A percentile compares a stretch with the other conserved stretches of the same genome.
Evolutionary conservation across 2,888 invertebrate species (phyloP).

Genomic region (Anthophora plumipes): DNA sequence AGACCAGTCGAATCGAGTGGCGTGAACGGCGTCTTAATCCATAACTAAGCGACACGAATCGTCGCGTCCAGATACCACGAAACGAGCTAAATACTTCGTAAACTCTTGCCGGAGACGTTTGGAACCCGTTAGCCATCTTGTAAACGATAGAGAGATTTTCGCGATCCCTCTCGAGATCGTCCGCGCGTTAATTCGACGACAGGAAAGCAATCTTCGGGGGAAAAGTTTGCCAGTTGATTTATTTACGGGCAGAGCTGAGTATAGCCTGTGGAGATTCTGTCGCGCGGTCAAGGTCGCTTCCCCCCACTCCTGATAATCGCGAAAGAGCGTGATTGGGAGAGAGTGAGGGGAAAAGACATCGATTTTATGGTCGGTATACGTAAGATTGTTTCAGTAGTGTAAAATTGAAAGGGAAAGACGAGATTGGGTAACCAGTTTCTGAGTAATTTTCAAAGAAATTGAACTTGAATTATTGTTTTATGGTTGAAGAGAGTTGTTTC

Average conservation of each 20-base stretch:
- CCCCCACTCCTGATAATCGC: not conserved
- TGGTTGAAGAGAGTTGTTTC: no score
- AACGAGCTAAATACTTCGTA: slow-evolving; percentile 13
- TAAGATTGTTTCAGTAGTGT: no score
- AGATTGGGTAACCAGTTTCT: no score
- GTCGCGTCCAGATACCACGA: no score
- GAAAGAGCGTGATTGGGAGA: no score
- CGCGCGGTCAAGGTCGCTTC: not conserved
- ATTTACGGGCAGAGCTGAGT: not conserved
- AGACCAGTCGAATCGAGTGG: slow-evolving; percentile 9
- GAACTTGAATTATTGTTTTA: no score
- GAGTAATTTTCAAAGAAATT: no score
- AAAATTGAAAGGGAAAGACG: no score
- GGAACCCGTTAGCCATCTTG: slow-evolving; percentile 17
- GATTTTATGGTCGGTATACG: no score
- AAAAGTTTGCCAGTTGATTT: slow-evolving; percentile 21
- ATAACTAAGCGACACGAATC: slow-evolving; percentile 45
- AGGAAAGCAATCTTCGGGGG: slow-evolving; percentile 12
- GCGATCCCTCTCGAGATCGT: slow-evolving; percentile 15
- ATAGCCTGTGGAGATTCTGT: slow-evolving; percentile 4
- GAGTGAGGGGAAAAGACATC: no score
- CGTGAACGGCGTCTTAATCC: slow-evolving; percentile 63
- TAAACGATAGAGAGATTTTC: slow-evolving; percentile 20
- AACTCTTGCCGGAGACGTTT: slow-evolving; percentile 7
- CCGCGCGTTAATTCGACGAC: slow-evolving; percentile 26